Evolutionary conservation across 2,888 invertebrate species (phyloP).

Genomic region (Hypsopygia costalis): DNA sequence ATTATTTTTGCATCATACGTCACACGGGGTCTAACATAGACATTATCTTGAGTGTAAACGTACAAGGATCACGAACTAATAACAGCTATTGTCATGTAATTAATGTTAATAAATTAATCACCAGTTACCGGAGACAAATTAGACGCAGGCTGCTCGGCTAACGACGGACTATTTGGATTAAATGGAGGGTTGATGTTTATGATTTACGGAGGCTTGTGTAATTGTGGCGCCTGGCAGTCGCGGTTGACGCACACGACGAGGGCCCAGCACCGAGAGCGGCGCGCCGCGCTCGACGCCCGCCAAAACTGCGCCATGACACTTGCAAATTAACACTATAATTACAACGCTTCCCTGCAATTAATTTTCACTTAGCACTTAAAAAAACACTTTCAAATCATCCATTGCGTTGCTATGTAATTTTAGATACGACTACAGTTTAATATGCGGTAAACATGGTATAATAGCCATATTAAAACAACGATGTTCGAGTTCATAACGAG

Average conservation of each 20-base stretch:
- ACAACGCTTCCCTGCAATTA: constrained; percentile 37
- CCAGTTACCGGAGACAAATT: constrained; percentile 77
- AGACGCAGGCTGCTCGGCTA: constrained; percentile 77
- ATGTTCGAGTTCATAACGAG: constrained; percentile 19
- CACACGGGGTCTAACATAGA: too few relatives aligned
- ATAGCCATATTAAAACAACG: constrained; percentile 16
- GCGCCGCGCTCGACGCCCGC: constrained; percentile 11
- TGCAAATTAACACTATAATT: constrained; percentile 37
- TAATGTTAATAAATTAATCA: constrained; percentile 80
- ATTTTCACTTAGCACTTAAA: constrained; percentile 39
- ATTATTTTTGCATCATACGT: too few relatives aligned
- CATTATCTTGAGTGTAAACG: too few relatives aligned
- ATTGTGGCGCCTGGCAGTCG: constrained; percentile 75
- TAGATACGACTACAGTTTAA: constrained; percentile 6
- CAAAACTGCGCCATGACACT: constrained; percentile 13
- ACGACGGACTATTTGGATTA: constrained; percentile 80
- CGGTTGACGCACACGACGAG: constrained; percentile 36
- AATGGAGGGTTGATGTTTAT: constrained; percentile 80
- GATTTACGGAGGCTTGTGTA: constrained; percentile 76
- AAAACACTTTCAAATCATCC: constrained; percentile 7
- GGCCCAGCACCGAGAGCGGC: constrained; percentile 13
- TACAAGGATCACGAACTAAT: constrained; percentile 25
- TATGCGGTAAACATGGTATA: constrained; percentile 10
- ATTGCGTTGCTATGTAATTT: not conserved
- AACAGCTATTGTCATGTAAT: constrained; percentile 68